Percentiles rank a stretch among this genome's conserved stretches.
Conservation (phyloP, 2,797 vertebrate species). For the Discoglossus pictus region DNA sequence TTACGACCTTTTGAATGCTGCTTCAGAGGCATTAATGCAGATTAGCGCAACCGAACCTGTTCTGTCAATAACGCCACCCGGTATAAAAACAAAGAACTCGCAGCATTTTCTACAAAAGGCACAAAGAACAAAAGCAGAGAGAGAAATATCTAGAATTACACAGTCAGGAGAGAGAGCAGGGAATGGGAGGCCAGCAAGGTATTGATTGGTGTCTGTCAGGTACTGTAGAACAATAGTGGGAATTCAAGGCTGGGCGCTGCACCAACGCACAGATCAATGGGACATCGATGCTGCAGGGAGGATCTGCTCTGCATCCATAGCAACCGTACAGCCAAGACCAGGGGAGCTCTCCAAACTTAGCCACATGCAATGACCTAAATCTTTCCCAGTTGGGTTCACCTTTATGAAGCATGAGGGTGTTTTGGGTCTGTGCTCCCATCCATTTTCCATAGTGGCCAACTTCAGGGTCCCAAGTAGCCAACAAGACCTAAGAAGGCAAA, state of each 20-base stretch:
- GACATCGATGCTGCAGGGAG: conserved; percentile 55
- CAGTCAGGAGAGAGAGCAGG: conserved; percentile 30
- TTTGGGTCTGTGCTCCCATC: too few relatives aligned
- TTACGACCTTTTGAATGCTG: conserved; percentile 1
- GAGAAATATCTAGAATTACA: conserved; percentile 34
- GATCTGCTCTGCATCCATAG: conserved; percentile 53
- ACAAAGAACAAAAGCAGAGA: conserved; percentile 6
- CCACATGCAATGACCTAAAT: conserved; percentile 37
- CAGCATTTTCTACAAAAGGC: conserved; percentile 22
- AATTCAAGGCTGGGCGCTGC: conserved; percentile 56
- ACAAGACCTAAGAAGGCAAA: too few relatives aligned
- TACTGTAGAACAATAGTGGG: conserved; percentile 54
- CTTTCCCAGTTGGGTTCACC: conserved; percentile 24
- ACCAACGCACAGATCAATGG: conserved; percentile 57
- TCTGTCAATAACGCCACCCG: conserved; percentile 20
- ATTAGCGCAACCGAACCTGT: conserved; percentile 9
- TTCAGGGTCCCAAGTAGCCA: too few relatives aligned
- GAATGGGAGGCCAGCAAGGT: conserved; percentile 25
- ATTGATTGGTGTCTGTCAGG: conserved; percentile 59
- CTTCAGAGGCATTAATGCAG: conserved; percentile 5
- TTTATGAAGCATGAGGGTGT: too few relatives aligned
- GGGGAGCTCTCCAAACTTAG: conserved; percentile 29
- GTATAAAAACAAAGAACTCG: conserved; percentile 12
- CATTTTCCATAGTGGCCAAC: too few relatives aligned
- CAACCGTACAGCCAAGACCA: conserved; percentile 39